These are phyloP conservation scores for Diplodus puntazzo DNA, from an alignment of 2,797 vertebrate species.

Conservation along the genomic window DNA sequence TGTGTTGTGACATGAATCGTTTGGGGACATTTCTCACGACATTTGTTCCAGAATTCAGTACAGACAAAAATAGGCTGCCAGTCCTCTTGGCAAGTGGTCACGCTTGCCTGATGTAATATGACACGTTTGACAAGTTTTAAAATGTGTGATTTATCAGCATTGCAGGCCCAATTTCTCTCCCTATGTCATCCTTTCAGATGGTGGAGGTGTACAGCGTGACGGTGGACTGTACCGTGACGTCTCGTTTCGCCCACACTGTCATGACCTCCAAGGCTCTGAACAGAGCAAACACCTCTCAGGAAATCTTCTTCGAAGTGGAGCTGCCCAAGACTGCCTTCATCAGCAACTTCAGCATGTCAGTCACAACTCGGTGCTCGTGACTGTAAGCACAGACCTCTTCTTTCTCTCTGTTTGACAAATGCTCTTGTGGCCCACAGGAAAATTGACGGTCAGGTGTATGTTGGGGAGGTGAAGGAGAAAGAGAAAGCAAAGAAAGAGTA, in stretches of 20 bases:
- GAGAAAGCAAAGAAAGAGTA: slow-evolving; percentile 90
- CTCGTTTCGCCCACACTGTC: slow-evolving; percentile 91
- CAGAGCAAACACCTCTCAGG: slow-evolving; percentile 86
- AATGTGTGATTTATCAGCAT: background rate
- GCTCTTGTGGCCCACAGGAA: slow-evolving; percentile 81
- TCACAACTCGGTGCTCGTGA: slow-evolving; percentile 64
- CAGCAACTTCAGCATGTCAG: slow-evolving; percentile 95
- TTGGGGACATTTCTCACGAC: slow-evolving; percentile 5
- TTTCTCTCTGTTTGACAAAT: background rate
- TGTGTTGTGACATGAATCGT: slow-evolving; percentile 20
- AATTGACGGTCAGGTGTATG: slow-evolving; percentile 86
- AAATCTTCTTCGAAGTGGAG: slow-evolving; percentile 92
- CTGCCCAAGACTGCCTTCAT: slow-evolving; percentile 95
- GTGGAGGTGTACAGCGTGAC: slow-evolving; percentile 83
- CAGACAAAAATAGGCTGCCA: background rate
- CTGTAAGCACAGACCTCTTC: background rate
- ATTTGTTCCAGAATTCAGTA: slow-evolving; percentile 7
- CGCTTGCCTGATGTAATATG: background rate
- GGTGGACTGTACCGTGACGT: slow-evolving; percentile 89
- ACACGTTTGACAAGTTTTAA: background rate
- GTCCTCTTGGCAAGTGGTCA: background rate
- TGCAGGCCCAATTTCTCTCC: background rate
- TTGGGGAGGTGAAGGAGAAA: slow-evolving; percentile 91
- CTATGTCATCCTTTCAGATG: slow-evolving; percentile 62
- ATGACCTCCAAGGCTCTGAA: slow-evolving; percentile 91